Evolutionary conservation across 2,113 vertebrate species (phyloP), one percentile per base, ranked within the genome.

Genomic region (Gallinago media): DNA sequence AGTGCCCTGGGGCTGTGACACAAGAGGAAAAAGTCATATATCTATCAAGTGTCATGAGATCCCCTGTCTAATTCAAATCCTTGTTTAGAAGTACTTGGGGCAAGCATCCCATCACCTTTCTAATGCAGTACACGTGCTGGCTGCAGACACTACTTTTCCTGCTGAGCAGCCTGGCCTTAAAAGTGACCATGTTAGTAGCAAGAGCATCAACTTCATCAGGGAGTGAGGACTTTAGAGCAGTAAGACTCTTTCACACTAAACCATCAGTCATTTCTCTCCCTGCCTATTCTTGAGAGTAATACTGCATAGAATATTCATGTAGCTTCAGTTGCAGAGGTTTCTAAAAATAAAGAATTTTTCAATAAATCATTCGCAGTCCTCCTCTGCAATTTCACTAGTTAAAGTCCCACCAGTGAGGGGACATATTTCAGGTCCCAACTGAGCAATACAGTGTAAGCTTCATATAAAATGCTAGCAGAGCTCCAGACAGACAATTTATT

Each of bases 261-360:
- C 18, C 26, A 31, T 7, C n/a, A 73, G 62, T 77, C 44, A 82
- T 83, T 90, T 32, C 36, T n/a, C 8, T 85, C 36, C 20, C 8
- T 79, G 54, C 5, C 23, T 92, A 8, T 58, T 76, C 58, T 59
- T 73, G 34, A 75, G 47, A 76, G 29, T 38, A 91, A 49, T 52
- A 36, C 54, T 73, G 20, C 32, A 61, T 58, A 73, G 14, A 91
- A 83, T 73, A 79, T 65, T 94, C 20, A 79, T 94, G 59, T 31
- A 88, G 80, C n/a, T 83, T 88, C 44, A 47, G 47, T 20, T 62
- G 27, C 15, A 74, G 20, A 13, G 65, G 44, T 86, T 84, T 89
- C 76, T 94, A 91, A 96, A 97, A 94, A 92, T 65, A 82, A 72
- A 86, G 5, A 14, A 26, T 40, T 84, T 91, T 74, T 71, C 12